Conservation (phyloP, 2,797 vertebrate genomes). For the Takifugu ocellatus region DNA sequence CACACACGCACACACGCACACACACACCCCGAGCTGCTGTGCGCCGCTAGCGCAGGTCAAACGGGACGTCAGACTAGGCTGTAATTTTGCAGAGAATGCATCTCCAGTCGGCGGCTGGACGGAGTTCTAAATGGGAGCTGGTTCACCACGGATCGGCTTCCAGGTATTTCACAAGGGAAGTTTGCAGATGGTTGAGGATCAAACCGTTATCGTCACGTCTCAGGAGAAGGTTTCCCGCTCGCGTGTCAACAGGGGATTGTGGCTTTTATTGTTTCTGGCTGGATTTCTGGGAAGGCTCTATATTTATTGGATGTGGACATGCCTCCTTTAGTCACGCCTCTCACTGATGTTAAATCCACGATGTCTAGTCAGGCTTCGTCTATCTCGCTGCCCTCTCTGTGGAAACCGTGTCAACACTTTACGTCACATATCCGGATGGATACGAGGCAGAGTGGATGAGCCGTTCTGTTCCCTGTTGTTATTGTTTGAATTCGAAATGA, state of each 20-base stretch:
- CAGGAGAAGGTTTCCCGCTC: background rate
- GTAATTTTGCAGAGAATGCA: slow-evolving; percentile 69
- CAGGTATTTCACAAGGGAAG: slow-evolving; percentile 63
- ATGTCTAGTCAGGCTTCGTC: slow-evolving; percentile 13
- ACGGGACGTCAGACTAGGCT: slow-evolving; percentile 50
- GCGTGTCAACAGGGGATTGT: background rate
- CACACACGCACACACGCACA: no score
- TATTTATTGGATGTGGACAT: slow-evolving; percentile 33
- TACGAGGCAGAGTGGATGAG: no score
- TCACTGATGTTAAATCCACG: slow-evolving; percentile 27
- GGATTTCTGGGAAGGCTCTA: slow-evolving; percentile 15
- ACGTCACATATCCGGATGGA: no score
- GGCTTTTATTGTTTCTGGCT: background rate
- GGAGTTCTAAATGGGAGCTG: slow-evolving; percentile 70
- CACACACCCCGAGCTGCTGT: slow-evolving; percentile 25
- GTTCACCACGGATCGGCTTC: slow-evolving; percentile 71
- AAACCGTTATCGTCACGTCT: background rate
- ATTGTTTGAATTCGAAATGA: no score
- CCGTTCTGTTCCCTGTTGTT: no score
- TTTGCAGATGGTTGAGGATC: background rate
- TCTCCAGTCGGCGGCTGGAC: slow-evolving; percentile 51
- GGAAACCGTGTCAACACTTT: background rate
- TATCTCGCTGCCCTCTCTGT: slow-evolving; percentile 12
- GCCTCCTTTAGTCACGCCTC: background rate
- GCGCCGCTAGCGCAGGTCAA: slow-evolving; percentile 47